Evolutionary conservation across 2,113 vertebrate genomes (phyloP).

Genomic region (Engraulis encrasicolus): DNA sequence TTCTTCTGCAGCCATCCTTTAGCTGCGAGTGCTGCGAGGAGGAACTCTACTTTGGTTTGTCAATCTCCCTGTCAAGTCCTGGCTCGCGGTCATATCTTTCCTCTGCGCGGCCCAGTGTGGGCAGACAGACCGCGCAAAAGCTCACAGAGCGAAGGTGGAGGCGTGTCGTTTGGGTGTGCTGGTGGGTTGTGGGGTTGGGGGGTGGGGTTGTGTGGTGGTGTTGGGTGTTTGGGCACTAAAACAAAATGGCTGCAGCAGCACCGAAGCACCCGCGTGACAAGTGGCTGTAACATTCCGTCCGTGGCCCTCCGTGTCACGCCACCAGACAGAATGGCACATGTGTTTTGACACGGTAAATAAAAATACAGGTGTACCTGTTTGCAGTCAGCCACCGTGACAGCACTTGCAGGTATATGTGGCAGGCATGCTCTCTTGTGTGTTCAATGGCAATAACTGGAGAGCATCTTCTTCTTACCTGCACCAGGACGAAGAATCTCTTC

Average conservation of each 20-base stretch:
- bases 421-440: background rate
- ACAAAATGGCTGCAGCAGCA: constrained; percentile 65
- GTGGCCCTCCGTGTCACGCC: background rate
- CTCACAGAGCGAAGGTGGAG: constrained; percentile 28
- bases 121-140: constrained; percentile 60
- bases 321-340: background rate
- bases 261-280: constrained; percentile 64
- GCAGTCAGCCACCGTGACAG: background rate
- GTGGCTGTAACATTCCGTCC: constrained; percentile 59
- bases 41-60: constrained; percentile 73
- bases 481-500: constrained; percentile 97
- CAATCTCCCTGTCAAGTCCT: constrained; percentile 76
- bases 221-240: constrained; percentile 47
- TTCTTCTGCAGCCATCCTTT: constrained; percentile 69
- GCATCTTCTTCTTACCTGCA: constrained; percentile 92
- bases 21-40: constrained; percentile 75
- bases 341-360: constrained; percentile 19
- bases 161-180: constrained; percentile 39
- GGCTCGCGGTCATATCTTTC: constrained; percentile 75
- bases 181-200: no score
- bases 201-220: constrained; percentile 32
- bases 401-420: background rate
- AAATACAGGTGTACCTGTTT: constrained; percentile 3
- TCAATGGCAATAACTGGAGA: background rate
- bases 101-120: constrained; percentile 43